Evolutionary conservation across 2,888 invertebrate genomes (phyloP), one percentile per base, ranked within the genome.

Genomic region (Stenolophus ochropezus): DNA sequence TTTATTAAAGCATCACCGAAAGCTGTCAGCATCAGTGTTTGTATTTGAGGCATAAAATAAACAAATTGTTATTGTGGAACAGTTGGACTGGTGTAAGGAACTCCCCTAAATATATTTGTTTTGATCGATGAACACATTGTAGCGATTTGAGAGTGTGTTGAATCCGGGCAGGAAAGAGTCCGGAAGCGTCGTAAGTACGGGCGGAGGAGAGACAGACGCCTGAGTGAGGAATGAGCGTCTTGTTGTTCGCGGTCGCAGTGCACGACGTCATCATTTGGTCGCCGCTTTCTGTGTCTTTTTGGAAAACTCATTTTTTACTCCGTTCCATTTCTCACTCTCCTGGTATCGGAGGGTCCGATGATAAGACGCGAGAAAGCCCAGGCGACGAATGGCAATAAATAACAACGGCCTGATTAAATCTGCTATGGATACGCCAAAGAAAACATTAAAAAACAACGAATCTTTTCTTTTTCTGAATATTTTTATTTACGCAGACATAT

Each of bases 231-330:
- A 78, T 78, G 75, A 75, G 75, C 51, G 23, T 75, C 23, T 53
- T 75, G 51, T 20, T 76, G 42, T 61, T 61, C 25, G 23, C 49
- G 61, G 47, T 65, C 65, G 18, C 20, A 11, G 33, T 33, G 33
- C 33, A 6, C 69, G 14, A 71, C 69, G 79, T 71, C 79, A 79
- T 79, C 79, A 79, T 79, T 79, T 78, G 78, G 65, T 77, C 65
- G 77, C 69, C 11, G 77, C 20, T 69, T 78, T 78, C 71, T 69
- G 51, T 79, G 79, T 71, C 69, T 79, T 79, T 79, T 79, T 51
- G 79, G 71, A 69, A 79, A 79, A 71, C 69, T 69, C 79, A 79
- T 79, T 79, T 79, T 79, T 79, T 71, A 79, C 53, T n/a, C 18
- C 27, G 27, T 53, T 71, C 71, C 79, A 79, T 79, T 69, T 79